Evolutionary conservation across 1,140 invertebrate species (phyloP), one percentile per base, ranked within the genome.

Genomic region (Zaprionus africanus): DNA sequence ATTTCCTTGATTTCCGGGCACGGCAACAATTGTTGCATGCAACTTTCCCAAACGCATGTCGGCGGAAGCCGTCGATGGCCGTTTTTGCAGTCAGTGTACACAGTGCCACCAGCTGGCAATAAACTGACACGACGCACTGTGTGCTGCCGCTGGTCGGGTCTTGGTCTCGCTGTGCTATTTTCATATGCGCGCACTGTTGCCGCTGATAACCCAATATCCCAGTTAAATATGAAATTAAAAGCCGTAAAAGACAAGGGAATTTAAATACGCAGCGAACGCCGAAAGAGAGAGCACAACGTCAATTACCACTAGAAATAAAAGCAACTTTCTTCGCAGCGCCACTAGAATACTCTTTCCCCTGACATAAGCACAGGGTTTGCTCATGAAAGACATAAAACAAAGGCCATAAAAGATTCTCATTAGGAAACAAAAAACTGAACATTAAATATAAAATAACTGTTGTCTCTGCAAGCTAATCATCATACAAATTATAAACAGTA

Each of bases 141-240:
- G 19, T 6, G 9, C 11, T 12, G 5, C 34, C 63, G 34, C 56
- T 51, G 67, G 64, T 53, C 77, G 61, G 36, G 12, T 15, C 7
- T 17, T 46, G n/a, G 41, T 46, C 41, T 46, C n/a, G 41, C 69
- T 84, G 81, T 76, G 78, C 74, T 84, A 88, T 87, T 88, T 88
- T 84, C 76, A 88, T 84, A 88, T 88, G 84, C 84, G 72, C 65
- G 64, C 71, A 65, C 58, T 72, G 84, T 88, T 84, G 75, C 63
- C 85, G 70, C 84, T 88, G 85, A 88, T 88, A 88, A 88, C 84
- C 84, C 85, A 88, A 66, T 90, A 88, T 88, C 84, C 84, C 84
- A 88, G 81, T 90, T 88, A 84, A 90, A 84, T 84, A 75, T 88
- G 56, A 69, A 81, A 88, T 66, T 69, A 72, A 90, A 81, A 88